These are phyloP conservation scores for Labeo calbasu DNA, from an alignment of 2,797 vertebrate species.

Conservation along the genomic window DNA sequence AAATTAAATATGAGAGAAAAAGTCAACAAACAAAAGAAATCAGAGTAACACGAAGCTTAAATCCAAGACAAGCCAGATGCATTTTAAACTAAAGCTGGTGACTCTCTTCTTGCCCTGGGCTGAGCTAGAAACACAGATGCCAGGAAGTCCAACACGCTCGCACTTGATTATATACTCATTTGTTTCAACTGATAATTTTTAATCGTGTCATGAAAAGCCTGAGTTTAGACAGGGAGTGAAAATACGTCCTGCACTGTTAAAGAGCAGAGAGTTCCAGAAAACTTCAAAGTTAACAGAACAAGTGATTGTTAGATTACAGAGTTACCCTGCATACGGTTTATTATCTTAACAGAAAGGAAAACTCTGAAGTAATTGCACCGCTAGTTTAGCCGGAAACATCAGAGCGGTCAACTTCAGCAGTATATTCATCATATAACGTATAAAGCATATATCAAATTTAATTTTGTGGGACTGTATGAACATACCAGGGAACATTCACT, in stretches of 20 bases:
- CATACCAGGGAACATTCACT: background rate
- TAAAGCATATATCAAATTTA: background rate
- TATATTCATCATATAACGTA: conserved; percentile 22
- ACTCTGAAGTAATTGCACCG: conserved; percentile 60
- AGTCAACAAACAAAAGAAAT: background rate
- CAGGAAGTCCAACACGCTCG: conserved; percentile 49
- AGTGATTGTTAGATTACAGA: conserved; percentile 55
- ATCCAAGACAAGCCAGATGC: background rate
- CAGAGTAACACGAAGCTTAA: background rate
- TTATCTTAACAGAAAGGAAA: conserved; percentile 60
- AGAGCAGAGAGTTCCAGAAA: conserved; percentile 43
- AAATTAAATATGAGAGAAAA: background rate
- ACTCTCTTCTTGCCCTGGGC: conserved; percentile 59
- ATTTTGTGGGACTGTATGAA: background rate
- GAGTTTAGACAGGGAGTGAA: conserved; percentile 68
- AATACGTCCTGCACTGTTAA: conserved; percentile 53
- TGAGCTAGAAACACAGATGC: conserved; percentile 55
- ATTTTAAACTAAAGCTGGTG: background rate
- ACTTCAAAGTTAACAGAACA: conserved; percentile 67
- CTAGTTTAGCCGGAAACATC: conserved; percentile 16
- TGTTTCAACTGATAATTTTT: conserved; percentile 7
- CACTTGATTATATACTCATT: conserved; percentile 44
- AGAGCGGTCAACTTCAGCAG: background rate
- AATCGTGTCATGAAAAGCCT: conserved; percentile 30
- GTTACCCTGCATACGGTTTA: conserved; percentile 62